These are phyloP conservation scores for Brachionus koreanus DNA, from an alignment of 1,140 invertebrate species.

Conservation along the genomic window DNA sequence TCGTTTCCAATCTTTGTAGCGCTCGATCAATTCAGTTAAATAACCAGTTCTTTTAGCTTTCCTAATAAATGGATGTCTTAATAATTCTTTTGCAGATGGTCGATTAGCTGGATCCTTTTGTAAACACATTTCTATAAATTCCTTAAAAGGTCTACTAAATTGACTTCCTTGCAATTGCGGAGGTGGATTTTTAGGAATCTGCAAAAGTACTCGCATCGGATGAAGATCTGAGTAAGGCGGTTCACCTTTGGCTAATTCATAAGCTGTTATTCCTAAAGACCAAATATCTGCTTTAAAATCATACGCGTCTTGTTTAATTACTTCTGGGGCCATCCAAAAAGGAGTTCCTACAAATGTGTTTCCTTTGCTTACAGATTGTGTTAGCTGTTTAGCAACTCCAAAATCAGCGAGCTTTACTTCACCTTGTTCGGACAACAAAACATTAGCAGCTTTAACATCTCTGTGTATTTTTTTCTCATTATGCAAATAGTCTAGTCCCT, in stretches of 20 bases:
- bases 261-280: constrained; percentile 97
- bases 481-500: constrained; percentile 98
- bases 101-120: constrained; percentile 99
- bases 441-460: constrained; percentile 77
- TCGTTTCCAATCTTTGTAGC: constrained; percentile 85
- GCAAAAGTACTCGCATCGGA: constrained; percentile 96
- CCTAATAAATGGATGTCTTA: constrained; percentile 87
- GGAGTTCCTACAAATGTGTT: constrained; percentile 92
- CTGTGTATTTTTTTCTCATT: constrained; percentile 90
- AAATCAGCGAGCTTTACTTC: constrained; percentile 99
- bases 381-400: constrained; percentile 85
- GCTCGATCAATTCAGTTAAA: constrained; percentile 87
- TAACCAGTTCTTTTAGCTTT: constrained; percentile 94
- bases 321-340: constrained; percentile 96
- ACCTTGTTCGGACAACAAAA: constrained; percentile 88
- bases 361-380: constrained; percentile 94
- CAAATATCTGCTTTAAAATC: constrained; percentile 98
- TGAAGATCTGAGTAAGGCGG: constrained; percentile 97
- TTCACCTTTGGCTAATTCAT: constrained; percentile 97
- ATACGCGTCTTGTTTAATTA: constrained; percentile 98
- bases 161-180: constrained; percentile 86
- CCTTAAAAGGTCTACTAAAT: constrained; percentile 94
- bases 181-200: constrained; percentile 99
- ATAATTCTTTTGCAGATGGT: constrained; percentile 85
- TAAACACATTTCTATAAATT: constrained; percentile 96